These are phyloP conservation scores for Taurulus bubalis DNA, from an alignment of 2,113 vertebrate genomes.

Conservation along the genomic window DNA sequence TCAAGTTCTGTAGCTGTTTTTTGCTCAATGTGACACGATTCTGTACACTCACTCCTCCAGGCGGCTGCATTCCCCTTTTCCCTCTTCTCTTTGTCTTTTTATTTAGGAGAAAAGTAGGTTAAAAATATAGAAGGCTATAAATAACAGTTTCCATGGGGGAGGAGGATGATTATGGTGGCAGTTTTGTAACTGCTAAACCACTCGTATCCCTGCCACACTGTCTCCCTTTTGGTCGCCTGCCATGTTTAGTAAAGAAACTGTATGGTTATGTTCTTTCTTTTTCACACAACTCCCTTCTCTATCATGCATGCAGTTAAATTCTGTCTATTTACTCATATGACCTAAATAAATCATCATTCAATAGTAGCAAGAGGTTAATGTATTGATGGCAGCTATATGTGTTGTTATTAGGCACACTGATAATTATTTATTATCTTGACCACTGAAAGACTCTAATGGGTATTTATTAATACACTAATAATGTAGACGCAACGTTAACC, in stretches of 20 bases:
- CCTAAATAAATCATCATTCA: not conserved
- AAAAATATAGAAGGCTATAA: slow-evolving; percentile 80
- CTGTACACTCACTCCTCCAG: slow-evolving; percentile 44
- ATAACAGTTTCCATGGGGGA: slow-evolving; percentile 68
- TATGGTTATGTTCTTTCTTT: not conserved
- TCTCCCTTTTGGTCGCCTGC: slow-evolving; percentile 62
- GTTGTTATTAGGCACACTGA: not conserved
- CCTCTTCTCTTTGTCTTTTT: slow-evolving; percentile 46
- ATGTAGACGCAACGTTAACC: not conserved
- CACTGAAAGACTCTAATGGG: not conserved
- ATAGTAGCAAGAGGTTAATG: not conserved
- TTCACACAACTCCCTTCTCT: not conserved
- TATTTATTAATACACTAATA: not conserved
- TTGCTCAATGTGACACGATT: slow-evolving; percentile 45
- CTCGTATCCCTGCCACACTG: slow-evolving; percentile 59
- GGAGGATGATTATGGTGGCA: slow-evolving; percentile 65
- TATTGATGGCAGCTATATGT: not conserved
- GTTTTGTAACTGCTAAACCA: slow-evolving; percentile 71
- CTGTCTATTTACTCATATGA: not conserved
- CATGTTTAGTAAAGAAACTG: slow-evolving; percentile 57
- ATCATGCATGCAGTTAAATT: not conserved
- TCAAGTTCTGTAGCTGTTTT: slow-evolving; percentile 58
- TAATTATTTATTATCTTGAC: not conserved
- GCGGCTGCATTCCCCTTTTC: slow-evolving; percentile 34
- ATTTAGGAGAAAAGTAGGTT: slow-evolving; percentile 71